A percentile compares a stretch with the other conserved stretches of the same genome.
Conservation (phyloP, 2,888 invertebrate species). For the Bombyx huttoni region DNA sequence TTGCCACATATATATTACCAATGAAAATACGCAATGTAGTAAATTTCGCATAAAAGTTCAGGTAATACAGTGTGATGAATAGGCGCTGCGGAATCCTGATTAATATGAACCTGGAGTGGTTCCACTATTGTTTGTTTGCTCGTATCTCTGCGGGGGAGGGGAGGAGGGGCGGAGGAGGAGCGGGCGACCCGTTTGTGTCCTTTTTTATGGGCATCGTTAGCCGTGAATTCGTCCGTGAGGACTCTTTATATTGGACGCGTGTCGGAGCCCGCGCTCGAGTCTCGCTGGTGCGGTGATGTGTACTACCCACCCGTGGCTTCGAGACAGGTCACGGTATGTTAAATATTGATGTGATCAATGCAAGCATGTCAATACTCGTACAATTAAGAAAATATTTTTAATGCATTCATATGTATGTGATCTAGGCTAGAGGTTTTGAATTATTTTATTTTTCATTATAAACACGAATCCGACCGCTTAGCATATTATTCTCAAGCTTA, state of each 20-base stretch:
- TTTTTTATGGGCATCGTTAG: background rate
- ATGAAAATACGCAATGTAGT: background rate
- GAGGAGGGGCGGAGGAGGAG: background rate
- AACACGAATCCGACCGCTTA: too few relatives aligned
- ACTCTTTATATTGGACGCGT: background rate
- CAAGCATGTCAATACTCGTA: too few relatives aligned
- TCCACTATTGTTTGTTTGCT: background rate
- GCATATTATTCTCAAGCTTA: too few relatives aligned
- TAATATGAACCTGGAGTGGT: background rate
- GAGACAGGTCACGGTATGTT: too few relatives aligned
- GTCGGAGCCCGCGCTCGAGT: background rate
- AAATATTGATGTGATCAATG: too few relatives aligned
- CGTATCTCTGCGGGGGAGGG: background rate
- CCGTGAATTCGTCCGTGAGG: background rate
- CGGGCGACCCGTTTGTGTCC: background rate
- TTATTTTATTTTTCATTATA: too few relatives aligned
- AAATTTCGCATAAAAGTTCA: background rate
- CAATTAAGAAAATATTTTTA: too few relatives aligned
- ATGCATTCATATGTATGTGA: too few relatives aligned
- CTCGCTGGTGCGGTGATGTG: background rate
- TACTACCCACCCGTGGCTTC: too few relatives aligned
- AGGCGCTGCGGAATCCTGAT: background rate
- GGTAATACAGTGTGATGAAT: background rate
- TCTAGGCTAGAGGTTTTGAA: too few relatives aligned
- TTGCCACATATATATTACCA: background rate